Evolutionary conservation across 2,888 invertebrate species (phyloP).

Genomic region (Xestia rhomboidea): DNA sequence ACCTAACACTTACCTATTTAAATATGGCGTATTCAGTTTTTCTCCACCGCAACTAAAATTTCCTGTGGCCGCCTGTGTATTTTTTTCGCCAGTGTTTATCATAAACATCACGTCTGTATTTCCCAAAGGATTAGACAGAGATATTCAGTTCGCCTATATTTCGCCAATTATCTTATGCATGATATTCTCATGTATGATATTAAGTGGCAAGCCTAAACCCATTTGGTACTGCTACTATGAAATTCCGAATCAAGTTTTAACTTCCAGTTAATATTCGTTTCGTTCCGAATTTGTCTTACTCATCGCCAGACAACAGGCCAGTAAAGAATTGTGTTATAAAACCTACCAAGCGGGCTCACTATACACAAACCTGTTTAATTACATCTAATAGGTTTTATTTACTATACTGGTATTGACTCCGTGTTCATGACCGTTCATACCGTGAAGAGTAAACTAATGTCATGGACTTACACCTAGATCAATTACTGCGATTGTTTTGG

Average conservation of each 20-base stretch:
- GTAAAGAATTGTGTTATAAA: constrained; percentile 29
- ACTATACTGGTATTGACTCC: constrained; percentile 22
- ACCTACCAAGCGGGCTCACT: constrained; percentile 14
- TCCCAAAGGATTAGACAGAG: background rate
- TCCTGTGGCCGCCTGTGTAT: too few relatives aligned
- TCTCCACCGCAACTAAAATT: too few relatives aligned
- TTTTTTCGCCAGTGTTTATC: too few relatives aligned
- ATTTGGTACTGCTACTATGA: background rate
- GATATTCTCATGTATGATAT: background rate
- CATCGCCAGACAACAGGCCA: constrained; percentile 24
- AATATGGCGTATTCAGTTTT: background rate
- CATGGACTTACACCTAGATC: constrained; percentile 24
- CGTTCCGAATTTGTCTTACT: constrained; percentile 9
- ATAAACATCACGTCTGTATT: too few relatives aligned
- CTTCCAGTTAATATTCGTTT: background rate
- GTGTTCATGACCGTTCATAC: constrained; percentile 14
- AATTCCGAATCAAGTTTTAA: constrained; percentile 12
- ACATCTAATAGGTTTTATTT: constrained; percentile 25
- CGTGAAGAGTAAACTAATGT: constrained; percentile 20
- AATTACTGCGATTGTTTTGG: background rate
- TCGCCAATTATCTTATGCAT: background rate
- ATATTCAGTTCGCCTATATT: background rate
- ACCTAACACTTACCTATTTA: background rate
- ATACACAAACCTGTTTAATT: constrained; percentile 44
- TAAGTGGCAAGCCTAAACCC: background rate